Percentiles rank a stretch among this genome's conserved stretches.
These are phyloP conservation scores for Phyllotreta striolata DNA, from an alignment of 2,888 invertebrate species.

Conservation along the genomic window DNA sequence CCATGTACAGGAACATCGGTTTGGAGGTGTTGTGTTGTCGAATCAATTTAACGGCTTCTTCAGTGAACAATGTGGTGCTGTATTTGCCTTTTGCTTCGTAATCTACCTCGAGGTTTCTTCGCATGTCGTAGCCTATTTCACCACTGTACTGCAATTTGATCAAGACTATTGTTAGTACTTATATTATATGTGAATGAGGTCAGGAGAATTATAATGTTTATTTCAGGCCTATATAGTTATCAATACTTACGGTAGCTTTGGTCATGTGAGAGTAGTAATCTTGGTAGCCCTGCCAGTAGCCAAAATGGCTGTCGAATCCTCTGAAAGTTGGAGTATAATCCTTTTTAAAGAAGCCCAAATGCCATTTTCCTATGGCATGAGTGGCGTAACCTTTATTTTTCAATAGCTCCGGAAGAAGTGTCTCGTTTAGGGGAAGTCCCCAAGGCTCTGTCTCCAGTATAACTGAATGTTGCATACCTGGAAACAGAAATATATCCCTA, in stretches of 20 bases:
- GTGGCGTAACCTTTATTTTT: slow-evolving; percentile 74
- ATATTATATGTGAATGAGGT: too few relatives aligned
- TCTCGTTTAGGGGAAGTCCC: slow-evolving; percentile 71
- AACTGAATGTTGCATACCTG: slow-evolving; percentile 78
- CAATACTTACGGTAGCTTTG: slow-evolving; percentile 63
- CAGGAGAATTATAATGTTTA: too few relatives aligned
- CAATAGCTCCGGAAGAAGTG: slow-evolving; percentile 70
- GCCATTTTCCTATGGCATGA: slow-evolving; percentile 86
- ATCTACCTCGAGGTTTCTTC: slow-evolving; percentile 66
- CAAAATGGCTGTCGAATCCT: slow-evolving; percentile 84
- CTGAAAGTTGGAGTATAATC: slow-evolving; percentile 77
- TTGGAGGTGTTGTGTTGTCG: slow-evolving; percentile 62
- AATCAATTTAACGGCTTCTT: slow-evolving; percentile 71
- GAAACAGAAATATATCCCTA: slow-evolving; percentile 20
- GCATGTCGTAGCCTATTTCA: slow-evolving; percentile 69
- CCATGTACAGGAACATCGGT: slow-evolving; percentile 75
- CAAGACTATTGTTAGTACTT: slow-evolving; percentile 27
- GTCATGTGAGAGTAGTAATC: slow-evolving; percentile 79
- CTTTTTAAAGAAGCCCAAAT: slow-evolving; percentile 78
- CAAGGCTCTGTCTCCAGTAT: slow-evolving; percentile 76
- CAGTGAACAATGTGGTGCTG: slow-evolving; percentile 72
- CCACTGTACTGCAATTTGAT: slow-evolving; percentile 54
- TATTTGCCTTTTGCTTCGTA: slow-evolving; percentile 68
- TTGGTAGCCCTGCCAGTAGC: slow-evolving; percentile 83
- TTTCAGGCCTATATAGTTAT: too few relatives aligned